Evolutionary conservation across 2,888 invertebrate species (phyloP).

Genomic region (Leptura quadrifasciata): DNA sequence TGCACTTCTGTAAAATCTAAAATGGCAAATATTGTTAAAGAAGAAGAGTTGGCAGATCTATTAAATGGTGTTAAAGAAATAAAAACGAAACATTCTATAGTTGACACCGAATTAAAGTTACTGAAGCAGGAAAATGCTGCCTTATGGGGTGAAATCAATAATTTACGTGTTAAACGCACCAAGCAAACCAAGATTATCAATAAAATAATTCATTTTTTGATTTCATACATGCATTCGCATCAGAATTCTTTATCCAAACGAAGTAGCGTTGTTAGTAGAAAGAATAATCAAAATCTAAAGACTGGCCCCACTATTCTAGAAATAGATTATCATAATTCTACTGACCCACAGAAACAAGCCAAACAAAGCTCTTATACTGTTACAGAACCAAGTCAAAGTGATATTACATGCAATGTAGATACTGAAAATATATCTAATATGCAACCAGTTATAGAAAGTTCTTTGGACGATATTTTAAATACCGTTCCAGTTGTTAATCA

Average conservation of each 20-base stretch:
- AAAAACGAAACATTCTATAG: conserved; percentile 57
- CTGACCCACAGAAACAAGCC: conserved; percentile 28
- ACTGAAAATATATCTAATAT: background rate
- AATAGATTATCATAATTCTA: conserved; percentile 48
- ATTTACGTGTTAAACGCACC: conserved; percentile 59
- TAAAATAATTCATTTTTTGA: conserved; percentile 63
- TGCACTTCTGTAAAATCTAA: conserved; percentile 43
- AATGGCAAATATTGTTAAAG: conserved; percentile 34
- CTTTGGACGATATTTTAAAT: conserved; percentile 25
- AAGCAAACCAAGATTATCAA: conserved; percentile 64
- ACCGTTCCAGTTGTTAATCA: background rate
- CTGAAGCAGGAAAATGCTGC: conserved; percentile 62
- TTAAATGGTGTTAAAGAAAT: conserved; percentile 56
- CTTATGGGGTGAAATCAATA: conserved; percentile 61
- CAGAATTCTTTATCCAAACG: conserved; percentile 53
- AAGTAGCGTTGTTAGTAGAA: conserved; percentile 53
- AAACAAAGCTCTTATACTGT: conserved; percentile 51
- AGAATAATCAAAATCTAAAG: conserved; percentile 51
- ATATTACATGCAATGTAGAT: conserved; percentile 9
- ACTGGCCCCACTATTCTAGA: conserved; percentile 59
- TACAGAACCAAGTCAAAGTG: conserved; percentile 50
- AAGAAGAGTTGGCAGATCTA: conserved; percentile 52
- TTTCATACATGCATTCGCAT: conserved; percentile 62
- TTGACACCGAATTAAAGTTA: conserved; percentile 57
- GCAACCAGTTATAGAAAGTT: background rate